Evolutionary conservation across 30 jellyfish, hydroid and myxozoan species (phyloP).

Genomic region (Hydractinia symbiolongicarpus): DNA sequence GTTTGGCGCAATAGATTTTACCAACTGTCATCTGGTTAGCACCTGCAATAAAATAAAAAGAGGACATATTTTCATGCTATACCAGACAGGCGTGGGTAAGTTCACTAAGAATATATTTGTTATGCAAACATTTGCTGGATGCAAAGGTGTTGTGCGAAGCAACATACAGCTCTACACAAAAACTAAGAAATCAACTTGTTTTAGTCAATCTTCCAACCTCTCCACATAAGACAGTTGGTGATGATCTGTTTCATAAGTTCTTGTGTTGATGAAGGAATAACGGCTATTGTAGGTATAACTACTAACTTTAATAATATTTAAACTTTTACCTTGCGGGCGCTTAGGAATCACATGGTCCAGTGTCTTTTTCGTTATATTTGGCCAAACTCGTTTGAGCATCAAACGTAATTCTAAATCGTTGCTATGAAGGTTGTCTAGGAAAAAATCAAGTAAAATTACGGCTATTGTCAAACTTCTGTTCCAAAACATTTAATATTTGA

Average conservation of each 20-base stretch:
- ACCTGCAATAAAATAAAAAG: slow-evolving; percentile 40
- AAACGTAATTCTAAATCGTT: slow-evolving; percentile 84
- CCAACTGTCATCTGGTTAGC: slow-evolving; percentile 99
- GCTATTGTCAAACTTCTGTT: not conserved
- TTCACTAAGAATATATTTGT: too few species aligned
- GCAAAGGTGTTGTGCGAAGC: too few species aligned
- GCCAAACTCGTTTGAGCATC: slow-evolving; percentile 95
- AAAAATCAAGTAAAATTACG: not conserved
- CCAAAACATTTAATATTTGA: not conserved
- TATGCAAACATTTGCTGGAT: too few species aligned
- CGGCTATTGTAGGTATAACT: not conserved
- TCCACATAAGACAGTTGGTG: not conserved
- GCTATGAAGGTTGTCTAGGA: slow-evolving; percentile 74
- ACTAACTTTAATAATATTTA: not conserved
- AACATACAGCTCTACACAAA: too few species aligned
- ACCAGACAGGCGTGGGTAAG: too few species aligned
- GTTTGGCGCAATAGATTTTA: slow-evolving; percentile 94
- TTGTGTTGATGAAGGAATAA: not conserved
- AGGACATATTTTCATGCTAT: too few species aligned
- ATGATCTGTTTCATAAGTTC: not conserved
- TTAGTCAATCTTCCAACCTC: not conserved
- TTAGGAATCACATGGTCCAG: slow-evolving; percentile 90
- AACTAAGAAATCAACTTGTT: not conserved
- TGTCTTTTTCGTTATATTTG: slow-evolving; percentile 91
- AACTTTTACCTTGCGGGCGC: slow-evolving; percentile 74